Evolutionary conservation across 1,140 invertebrate genomes (phyloP), one percentile per base, ranked within the genome.

Genomic region (Drosophila persimilis): DNA sequence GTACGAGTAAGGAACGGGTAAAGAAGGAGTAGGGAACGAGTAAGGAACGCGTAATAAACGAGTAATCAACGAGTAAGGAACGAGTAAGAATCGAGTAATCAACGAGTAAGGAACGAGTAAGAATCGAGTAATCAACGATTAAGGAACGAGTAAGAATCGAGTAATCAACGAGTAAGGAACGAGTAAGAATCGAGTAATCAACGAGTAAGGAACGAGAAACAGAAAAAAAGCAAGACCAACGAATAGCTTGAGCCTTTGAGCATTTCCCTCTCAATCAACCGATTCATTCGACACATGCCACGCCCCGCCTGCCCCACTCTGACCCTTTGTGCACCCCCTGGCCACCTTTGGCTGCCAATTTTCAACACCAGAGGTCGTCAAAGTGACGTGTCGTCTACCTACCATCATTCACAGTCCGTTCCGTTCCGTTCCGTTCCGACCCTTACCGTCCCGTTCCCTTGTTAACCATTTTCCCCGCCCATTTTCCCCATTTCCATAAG

Each of bases 331-430:
- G 29, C 20, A 1, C 22, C 17, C 41, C n/a, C 39, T 11, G 31
- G 29, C 13, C 39, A 15, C 39, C 15, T 15, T 51, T 6, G 50
- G 44, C 63, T 69, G 65, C 62, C 63, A 69, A 67, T 73, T 73
- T 55, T 31, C 43, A 65, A 55, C 61, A 74, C 72, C 71, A 59
- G 29, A 54, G 54, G 51, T 61, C 71, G 71, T 73, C 71, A 73
- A 73, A 73, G 71, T 73, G 71, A 73, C 71, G 59, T 73, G 70
- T 73, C 70, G 58, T 63, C 69, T 73, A 57, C 35, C 35, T 39
- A 11, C 35, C 35, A 39, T 39, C 35, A 39, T 13, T 39, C 35
- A 51, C 41, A 35, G 48, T 44, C 24, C 55, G 17, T 55, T n/a
- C 44, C 65, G 31, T 11, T 35, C 35, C 13, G 24, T 24, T 15